Base-by-base conservation (phyloP, 1,140 invertebrate species). In the Drosophila ogumai region DNA sequence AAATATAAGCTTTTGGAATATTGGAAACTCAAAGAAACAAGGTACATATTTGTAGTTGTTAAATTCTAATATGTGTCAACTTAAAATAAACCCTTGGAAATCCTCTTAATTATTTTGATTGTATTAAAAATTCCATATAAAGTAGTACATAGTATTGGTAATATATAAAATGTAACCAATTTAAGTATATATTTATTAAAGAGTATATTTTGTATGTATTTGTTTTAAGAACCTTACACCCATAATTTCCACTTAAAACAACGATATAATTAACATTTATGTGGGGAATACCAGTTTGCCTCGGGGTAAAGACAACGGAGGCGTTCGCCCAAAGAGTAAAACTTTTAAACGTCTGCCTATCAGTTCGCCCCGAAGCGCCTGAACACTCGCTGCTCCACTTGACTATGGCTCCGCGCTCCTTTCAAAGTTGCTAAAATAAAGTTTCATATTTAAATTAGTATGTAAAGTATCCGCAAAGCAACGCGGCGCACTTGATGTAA, bases 381-480 rank as follows among this genome's bases (percentile, higher is more conserved):
- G 34, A 17, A n/a, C 19, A 15, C 59, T 43, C 46, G 36, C 46
- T 19, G 28, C 66, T 36, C 28, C 28, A 50, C 44, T 66, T 50
- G 28, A 41, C 60, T 66, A 50, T 34, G 22, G 22, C 8, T 32
- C 3, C 22, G 44, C 19, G 25, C 32, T 47, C 36, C 66, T 59
- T 32, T 8, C 9, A 31, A 58, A 59, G 28, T 72, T 59, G 41
- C 49, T 46, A 54, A 60, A 66, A 58, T 34, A 56, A 72, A 69
- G 73, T 84, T 79, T 34, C 71, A 81, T 73, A 75, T 60, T 81
- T 68, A 79, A 75, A 85, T 75, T 75, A 81, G 72, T 87, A 79
- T 82, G 68, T 59, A 75, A 85, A 74, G 75, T 74, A 63, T 63
- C 46, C 49, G 47, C 59, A 68, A 44, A 63, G 82, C 50, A 68